Conservation (phyloP, 2,797 vertebrate genomes). For the Synanceia verrucosa region DNA sequence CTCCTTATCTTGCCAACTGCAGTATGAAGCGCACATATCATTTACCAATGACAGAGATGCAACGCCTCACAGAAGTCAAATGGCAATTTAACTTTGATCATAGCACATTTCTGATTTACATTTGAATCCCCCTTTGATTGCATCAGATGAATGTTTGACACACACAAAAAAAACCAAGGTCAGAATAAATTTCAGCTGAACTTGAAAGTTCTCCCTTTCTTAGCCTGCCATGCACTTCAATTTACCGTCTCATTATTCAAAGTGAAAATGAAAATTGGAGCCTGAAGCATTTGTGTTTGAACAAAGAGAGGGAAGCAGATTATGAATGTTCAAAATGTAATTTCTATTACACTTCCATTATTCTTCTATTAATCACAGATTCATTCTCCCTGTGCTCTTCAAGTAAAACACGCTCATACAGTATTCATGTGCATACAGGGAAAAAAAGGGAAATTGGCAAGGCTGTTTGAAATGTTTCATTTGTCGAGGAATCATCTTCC, state of each 20-base stretch:
- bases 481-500: slow-evolving; percentile 61
- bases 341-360: slow-evolving; percentile 87
- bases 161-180: slow-evolving; percentile 65
- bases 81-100: slow-evolving; percentile 74
- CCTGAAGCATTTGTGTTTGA: slow-evolving; percentile 84
- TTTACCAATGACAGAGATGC: slow-evolving; percentile 60
- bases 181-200: slow-evolving; percentile 73
- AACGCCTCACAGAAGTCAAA: slow-evolving; percentile 68
- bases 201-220: slow-evolving; percentile 70
- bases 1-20: slow-evolving; percentile 65
- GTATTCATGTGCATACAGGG: slow-evolving; percentile 80
- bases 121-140: slow-evolving; percentile 78
- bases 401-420: slow-evolving; percentile 81
- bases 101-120: slow-evolving; percentile 68
- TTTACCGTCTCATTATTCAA: slow-evolving; percentile 82
- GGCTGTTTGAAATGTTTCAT: slow-evolving; percentile 79
- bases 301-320: slow-evolving; percentile 83
- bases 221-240: slow-evolving; percentile 69
- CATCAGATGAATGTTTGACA: slow-evolving; percentile 63
- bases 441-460: slow-evolving; percentile 63
- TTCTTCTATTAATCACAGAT: slow-evolving; percentile 86
- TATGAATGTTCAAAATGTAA: slow-evolving; percentile 84
- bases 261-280: slow-evolving; percentile 82
- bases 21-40: slow-evolving; percentile 56
- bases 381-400: slow-evolving; percentile 77